Evolutionary conservation across 2,888 invertebrate genomes (phyloP), one percentile per base, ranked within the genome.

Genomic region (Dorcus hopei): DNA sequence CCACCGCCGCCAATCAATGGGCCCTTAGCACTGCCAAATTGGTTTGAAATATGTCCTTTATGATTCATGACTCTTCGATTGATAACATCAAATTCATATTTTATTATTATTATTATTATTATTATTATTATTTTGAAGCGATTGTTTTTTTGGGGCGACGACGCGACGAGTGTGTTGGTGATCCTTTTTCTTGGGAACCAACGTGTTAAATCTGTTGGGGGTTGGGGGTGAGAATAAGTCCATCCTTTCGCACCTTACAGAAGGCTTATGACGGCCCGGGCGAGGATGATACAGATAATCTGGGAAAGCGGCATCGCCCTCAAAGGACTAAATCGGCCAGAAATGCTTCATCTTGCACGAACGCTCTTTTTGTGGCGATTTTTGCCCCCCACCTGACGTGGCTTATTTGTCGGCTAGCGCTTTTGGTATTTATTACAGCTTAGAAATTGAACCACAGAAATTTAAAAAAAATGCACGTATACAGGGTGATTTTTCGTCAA

Each of bases 11-110:
- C 58, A 70, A 73, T 74, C 74, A 72, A 73, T 75, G 72, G 14
- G 71, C 71, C 66, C 75, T 74, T 76, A 76, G 77, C 76, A 74
- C 74, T 74, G 75, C 75, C 76, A 77, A 77, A 77, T 77, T 77
- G 76, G 71, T 74, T 76, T 76, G 76, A 75, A 75, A 77, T 77
- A 70, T 70, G 43, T 43, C 26, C 33, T 26, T 52, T 52, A 53
- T 42, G 47, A 47, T 47, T n/a, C 38, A 16, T 47, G 2, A 1
- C 14, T 14, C 1, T 14, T 14, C 14, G 19, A 19, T 19, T 19
- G 3, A 19, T 19, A 19, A 19, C 19, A 19, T 19, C 19, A n/a
- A n/a, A n/a, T n/a, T n/a, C n/a, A n/a, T n/a, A n/a, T n/a, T n/a
- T n/a, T n/a, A n/a, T n/a, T n/a, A n/a, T n/a, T n/a, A n/a, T n/a